These are phyloP conservation scores for Rhinoraja longicauda DNA, from an alignment of 2,797 vertebrate species.

Conservation along the genomic window DNA sequence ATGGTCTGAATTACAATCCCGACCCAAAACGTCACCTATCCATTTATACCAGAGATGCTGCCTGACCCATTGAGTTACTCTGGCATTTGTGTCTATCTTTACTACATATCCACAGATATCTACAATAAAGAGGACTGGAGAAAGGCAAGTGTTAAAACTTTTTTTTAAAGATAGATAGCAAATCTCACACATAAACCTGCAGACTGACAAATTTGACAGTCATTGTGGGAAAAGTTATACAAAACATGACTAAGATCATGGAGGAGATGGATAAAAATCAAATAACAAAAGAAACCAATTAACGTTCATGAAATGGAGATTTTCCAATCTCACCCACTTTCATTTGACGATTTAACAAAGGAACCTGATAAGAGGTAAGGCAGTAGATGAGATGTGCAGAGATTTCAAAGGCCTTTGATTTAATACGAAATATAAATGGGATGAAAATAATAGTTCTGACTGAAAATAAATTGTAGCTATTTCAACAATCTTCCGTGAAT, in stretches of 20 bases:
- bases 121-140: not conserved
- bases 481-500: not conserved
- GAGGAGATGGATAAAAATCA: not conserved
- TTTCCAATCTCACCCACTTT: not conserved
- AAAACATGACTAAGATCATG: not conserved
- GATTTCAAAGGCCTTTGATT: not conserved
- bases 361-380: not conserved
- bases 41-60: no score
- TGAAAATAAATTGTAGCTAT: not conserved
- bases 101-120: no score
- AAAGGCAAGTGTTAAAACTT: not conserved
- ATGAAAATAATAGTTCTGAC: not conserved
- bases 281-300: not conserved
- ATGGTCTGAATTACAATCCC: no score
- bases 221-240: not conserved
- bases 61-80: no score
- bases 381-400: not conserved
- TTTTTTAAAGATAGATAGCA: not conserved
- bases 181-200: not conserved
- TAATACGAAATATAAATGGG: not conserved
- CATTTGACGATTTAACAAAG: not conserved
- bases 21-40: no score
- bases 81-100: no score
- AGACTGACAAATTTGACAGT: not conserved
- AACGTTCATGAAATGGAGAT: not conserved